phyloP scores from a whole-genome alignment of 2,113 vertebrate species.

The Rousettus leschenaultii region DNA sequence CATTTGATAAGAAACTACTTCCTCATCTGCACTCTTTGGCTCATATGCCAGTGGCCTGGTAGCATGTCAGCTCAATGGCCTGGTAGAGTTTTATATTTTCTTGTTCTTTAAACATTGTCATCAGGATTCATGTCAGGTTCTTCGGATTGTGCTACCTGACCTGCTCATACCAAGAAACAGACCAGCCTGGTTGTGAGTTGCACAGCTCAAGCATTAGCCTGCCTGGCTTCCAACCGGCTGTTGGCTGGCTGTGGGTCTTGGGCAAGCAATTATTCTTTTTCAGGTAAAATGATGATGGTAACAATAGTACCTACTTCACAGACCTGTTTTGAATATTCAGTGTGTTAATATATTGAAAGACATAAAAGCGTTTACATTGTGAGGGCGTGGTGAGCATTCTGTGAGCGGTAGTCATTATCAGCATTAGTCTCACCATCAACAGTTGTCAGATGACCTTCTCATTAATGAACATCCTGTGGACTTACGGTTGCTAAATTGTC shows the following conservation, averaged over 20 bases:
- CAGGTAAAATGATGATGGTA: neutral
- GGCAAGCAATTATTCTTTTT: rapidly evolving
- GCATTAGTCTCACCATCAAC: neutral
- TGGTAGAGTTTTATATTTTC: neutral
- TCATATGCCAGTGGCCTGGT: neutral
- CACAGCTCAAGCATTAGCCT: rapidly evolving
- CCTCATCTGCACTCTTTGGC: neutral
- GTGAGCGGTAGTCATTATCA: neutral
- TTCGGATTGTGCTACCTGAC: neutral
- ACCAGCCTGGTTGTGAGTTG: neutral
- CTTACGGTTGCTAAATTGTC: neutral
- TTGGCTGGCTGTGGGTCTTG: neutral
- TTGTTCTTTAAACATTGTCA: neutral
- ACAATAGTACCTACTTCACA: neutral
- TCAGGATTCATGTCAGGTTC: neutral
- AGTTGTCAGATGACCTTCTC: neutral
- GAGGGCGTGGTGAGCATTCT: neutral
- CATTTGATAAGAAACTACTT: neutral
- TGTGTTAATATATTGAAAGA: neutral
- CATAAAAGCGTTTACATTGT: neutral
- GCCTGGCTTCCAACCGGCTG: neutral
- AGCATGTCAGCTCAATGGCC: neutral
- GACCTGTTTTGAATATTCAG: neutral
- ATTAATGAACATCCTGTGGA: neutral
- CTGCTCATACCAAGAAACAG: neutral